Percentiles rank a stretch among this genome's conserved stretches.
phyloP scores from a whole-genome alignment of 2,113 vertebrate species.

The Chamaetylas fuelleborni region DNA sequence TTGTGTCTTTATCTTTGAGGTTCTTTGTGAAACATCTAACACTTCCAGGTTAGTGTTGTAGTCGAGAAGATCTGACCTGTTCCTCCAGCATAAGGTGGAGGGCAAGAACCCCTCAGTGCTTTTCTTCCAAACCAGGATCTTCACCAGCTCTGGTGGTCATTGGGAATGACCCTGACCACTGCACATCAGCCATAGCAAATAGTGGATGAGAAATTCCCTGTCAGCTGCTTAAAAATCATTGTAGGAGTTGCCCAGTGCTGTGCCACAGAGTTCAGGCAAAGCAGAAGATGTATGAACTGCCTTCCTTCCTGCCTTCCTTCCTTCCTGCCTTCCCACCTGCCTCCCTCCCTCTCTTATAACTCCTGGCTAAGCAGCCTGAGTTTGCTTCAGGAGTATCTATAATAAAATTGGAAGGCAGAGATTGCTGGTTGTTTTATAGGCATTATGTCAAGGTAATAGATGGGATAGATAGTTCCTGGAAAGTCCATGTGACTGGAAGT shows the following conservation, averaged over 20 bases:
- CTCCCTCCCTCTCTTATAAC: neutral
- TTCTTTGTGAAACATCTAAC: neutral
- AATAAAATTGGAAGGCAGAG: neutral
- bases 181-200: neutral
- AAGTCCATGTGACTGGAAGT: neutral
- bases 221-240: neutral
- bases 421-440: neutral
- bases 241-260: neutral
- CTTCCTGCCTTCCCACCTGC: too few species aligned
- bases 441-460: neutral
- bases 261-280: neutral
- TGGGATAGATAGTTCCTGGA: neutral
- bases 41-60: neutral
- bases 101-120: neutral
- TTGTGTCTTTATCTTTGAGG: neutral
- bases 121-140: neutral
- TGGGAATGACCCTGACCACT: neutral
- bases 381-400: neutral
- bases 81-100: neutral
- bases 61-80: fast-evolving
- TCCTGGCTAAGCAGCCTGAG: neutral
- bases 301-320: too few species aligned
- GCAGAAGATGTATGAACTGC: fast-evolving
- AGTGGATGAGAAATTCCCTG: neutral
- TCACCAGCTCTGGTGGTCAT: fast-evolving